These are phyloP conservation scores for Polypedilum pembai DNA, from an alignment of 1,140 invertebrate genomes.

Conservation along the genomic window DNA sequence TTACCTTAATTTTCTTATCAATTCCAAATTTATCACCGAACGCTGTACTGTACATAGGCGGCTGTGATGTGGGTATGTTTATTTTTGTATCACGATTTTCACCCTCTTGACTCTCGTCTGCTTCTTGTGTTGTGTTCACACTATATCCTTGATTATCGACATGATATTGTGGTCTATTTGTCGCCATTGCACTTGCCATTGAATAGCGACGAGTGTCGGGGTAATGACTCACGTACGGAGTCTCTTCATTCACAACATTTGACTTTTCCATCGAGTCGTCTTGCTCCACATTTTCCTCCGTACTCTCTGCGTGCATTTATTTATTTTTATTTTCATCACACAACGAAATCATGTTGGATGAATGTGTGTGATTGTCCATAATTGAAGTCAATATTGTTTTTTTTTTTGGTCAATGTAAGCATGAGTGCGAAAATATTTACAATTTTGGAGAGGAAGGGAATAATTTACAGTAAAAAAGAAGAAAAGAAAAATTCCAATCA, in stretches of 20 bases:
- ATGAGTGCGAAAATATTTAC: neutral
- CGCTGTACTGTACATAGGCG: neutral
- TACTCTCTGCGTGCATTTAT: neutral
- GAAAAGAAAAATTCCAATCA: no score
- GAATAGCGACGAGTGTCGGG: constrained; percentile 18
- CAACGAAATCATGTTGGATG: neutral
- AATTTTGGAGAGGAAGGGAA: neutral
- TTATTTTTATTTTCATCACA: neutral
- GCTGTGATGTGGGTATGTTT: neutral
- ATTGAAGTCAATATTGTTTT: neutral
- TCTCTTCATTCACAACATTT: constrained; percentile 18
- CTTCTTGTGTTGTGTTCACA: neutral
- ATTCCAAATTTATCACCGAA: neutral
- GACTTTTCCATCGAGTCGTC: constrained; percentile 26
- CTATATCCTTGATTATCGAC: constrained; percentile 16
- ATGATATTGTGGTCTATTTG: constrained; percentile 21
- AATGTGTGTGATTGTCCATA: neutral
- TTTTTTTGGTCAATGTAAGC: neutral
- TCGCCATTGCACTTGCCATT: constrained; percentile 14
- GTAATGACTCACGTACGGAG: constrained; percentile 15
- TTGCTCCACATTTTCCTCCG: constrained; percentile 26
- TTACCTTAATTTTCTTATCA: constrained; percentile 21
- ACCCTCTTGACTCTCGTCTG: neutral
- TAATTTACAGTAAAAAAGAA: neutral
- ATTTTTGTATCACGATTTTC: constrained; percentile 1